Percentiles rank a stretch among this genome's conserved stretches.
These are phyloP conservation scores for Henricia sp. DNA, from an alignment of 53 echinoderm and acorn worm genomes.

Conservation along the genomic window DNA sequence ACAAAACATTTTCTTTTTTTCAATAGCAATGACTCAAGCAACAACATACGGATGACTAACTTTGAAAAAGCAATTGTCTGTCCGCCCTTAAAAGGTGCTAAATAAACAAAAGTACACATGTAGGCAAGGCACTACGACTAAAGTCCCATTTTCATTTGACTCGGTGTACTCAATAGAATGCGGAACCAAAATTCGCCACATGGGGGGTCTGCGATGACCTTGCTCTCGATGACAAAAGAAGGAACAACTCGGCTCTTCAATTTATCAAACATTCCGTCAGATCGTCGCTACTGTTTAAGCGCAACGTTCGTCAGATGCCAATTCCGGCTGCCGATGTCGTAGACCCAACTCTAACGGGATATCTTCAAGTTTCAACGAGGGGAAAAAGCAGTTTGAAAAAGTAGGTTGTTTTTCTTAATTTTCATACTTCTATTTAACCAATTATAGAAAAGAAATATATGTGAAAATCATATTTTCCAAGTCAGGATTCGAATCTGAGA, in stretches of 20 bases:
- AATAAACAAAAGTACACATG: too few species aligned
- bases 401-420: conserved; percentile 46
- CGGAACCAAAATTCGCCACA: not conserved
- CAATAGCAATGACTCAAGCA: too few species aligned
- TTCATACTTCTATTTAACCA: too few species aligned
- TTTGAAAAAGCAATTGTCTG: too few species aligned
- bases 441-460: too few species aligned
- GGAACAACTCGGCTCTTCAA: conserved; percentile 1
- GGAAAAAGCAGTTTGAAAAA: conserved; percentile 38
- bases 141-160: not conserved
- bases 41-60: too few species aligned
- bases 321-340: conserved; percentile 44
- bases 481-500: too few species aligned
- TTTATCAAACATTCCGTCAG: conserved; percentile 6
- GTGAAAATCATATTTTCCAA: too few species aligned
- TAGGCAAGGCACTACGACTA: not conserved
- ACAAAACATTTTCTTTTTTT: too few species aligned
- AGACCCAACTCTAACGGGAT: conserved; percentile 27
- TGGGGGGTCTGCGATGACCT: conserved; percentile 29
- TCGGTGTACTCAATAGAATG: not conserved
- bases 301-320: conserved; percentile 37
- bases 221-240: too few species aligned
- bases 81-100: too few species aligned
- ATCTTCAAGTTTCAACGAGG: not conserved
- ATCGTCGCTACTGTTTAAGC: not conserved